Evolutionary conservation across 30 jellyfish, hydroid and myxozoan genomes (phyloP).

Genomic region (Cassiopea andromeda): DNA sequence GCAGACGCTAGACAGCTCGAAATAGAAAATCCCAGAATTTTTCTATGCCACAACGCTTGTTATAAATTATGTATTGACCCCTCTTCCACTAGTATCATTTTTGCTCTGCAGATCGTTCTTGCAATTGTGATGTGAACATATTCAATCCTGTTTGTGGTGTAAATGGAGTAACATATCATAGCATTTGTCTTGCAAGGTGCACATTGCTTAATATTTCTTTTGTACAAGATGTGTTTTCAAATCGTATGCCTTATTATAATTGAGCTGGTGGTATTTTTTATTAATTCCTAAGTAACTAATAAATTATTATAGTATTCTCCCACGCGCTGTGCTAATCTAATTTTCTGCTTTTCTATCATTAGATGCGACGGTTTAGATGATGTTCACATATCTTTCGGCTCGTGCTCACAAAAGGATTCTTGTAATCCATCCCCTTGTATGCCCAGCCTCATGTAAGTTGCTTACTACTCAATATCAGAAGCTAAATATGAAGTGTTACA

Average conservation of each 20-base stretch:
- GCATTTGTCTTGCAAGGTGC: constrained; percentile 87
- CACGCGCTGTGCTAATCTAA: no score
- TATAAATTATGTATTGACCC: no score
- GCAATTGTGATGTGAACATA: constrained; percentile 46
- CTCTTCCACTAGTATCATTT: background rate
- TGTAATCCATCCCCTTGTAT: constrained; percentile 56
- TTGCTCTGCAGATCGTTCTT: constrained; percentile 20
- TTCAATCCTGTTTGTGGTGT: constrained; percentile 86
- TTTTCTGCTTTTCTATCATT: background rate
- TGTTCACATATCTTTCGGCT: constrained; percentile 9
- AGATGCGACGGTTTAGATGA: constrained; percentile 43
- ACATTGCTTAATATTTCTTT: background rate
- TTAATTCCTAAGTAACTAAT: no score
- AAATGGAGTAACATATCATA: constrained; percentile 89
- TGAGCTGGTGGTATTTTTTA: background rate
- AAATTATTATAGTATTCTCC: no score
- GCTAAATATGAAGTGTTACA: background rate
- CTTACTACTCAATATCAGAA: background rate
- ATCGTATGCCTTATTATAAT: background rate
- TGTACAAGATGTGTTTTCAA: background rate
- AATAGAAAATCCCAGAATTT: no score
- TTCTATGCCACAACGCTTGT: no score
- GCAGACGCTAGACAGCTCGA: no score
- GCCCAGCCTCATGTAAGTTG: constrained; percentile 21
- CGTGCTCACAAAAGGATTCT: constrained; percentile 14